Base-by-base conservation (phyloP, 2,888 invertebrate species). In the Teinopalpus imperialis region DNA sequence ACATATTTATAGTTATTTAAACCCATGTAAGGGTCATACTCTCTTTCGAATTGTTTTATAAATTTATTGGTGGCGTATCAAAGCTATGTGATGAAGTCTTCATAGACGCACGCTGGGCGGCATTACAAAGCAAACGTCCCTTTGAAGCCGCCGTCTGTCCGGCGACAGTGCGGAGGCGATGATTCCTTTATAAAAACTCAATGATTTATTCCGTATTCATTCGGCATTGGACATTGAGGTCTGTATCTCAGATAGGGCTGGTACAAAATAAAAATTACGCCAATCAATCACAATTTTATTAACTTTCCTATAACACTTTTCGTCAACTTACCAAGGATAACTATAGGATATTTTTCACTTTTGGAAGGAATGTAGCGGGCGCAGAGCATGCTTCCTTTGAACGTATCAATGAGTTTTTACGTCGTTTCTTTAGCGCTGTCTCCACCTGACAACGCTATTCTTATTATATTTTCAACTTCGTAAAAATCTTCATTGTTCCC, bases 181-280 rank as follows among this genome's bases (percentile, higher is more conserved):
- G 83, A 83, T 71, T 75, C 78, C 71, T 81, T 75, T 79, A 85
- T 83, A 87, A 88, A 85, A 88, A 83, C 75, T 61, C 66, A 69
- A 77, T 83, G 85, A 86, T 86, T 86, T 86, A 87, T 81, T 69
- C 69, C 63, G 48, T 52, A 57, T 61, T 60, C 63, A 69, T 68
- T 71, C 64, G 40, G 10, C 45, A 59, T 58, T 44, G 45, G 56
- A 53, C 53, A 55, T 56, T 66, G 61, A 66, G 58, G 63, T 59
- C 50, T 65, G 60, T 64, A 68, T 71, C 24, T 14, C 23, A 20
- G 16, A 21, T 23, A 45, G 45, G 45, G 45, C 23, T 45, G 45
- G 7, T 23, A 6, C 20, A 20, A 26, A 13, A n/a, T n/a, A 4
- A 8, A n/a, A 8, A 26, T 26, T 9, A 26, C 3, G 8, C 16